These are phyloP conservation scores for Drosophila truncata DNA, from an alignment of 1,140 invertebrate species.

Conservation along the genomic window DNA sequence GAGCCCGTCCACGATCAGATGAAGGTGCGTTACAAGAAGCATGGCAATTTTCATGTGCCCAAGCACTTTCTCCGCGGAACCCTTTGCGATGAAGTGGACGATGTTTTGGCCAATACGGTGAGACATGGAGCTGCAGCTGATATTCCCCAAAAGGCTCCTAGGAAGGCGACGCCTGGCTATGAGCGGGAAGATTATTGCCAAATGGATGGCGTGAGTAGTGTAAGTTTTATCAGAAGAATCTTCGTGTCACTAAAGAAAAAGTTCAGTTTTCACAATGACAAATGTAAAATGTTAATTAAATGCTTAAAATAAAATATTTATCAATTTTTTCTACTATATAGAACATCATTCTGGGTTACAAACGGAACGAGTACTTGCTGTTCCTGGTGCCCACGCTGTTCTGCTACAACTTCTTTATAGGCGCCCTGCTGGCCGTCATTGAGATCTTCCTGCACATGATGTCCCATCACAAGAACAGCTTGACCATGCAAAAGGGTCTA, in stretches of 20 bases:
- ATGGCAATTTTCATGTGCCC: slow-evolving; percentile 74
- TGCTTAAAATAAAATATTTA: slow-evolving; percentile 11
- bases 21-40: slow-evolving; percentile 78
- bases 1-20: slow-evolving; percentile 74
- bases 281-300: slow-evolving; percentile 13
- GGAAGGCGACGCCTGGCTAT: slow-evolving; percentile 60
- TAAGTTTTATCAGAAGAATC: slow-evolving; percentile 42
- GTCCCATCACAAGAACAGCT: slow-evolving; percentile 87
- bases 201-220: slow-evolving; percentile 79
- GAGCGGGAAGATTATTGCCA: slow-evolving; percentile 74
- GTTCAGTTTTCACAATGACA: not conserved
- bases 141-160: slow-evolving; percentile 8
- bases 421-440: slow-evolving; percentile 61
- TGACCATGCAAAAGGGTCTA: slow-evolving; percentile 85
- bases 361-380: slow-evolving; percentile 62
- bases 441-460: slow-evolving; percentile 86
- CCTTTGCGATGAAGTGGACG: slow-evolving; percentile 68
- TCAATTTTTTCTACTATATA: slow-evolving; percentile 23
- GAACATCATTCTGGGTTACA: slow-evolving; percentile 84
- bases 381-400: slow-evolving; percentile 85
- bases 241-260: not conserved
- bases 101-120: slow-evolving; percentile 63
- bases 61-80: slow-evolving; percentile 64
- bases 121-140: slow-evolving; percentile 42
- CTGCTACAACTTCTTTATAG: slow-evolving; percentile 79